A percentile compares a stretch with the other conserved stretches of the same genome.
Evolutionary conservation across 2,113 vertebrate genomes (phyloP).

Genomic region (Osmerus mordax): DNA sequence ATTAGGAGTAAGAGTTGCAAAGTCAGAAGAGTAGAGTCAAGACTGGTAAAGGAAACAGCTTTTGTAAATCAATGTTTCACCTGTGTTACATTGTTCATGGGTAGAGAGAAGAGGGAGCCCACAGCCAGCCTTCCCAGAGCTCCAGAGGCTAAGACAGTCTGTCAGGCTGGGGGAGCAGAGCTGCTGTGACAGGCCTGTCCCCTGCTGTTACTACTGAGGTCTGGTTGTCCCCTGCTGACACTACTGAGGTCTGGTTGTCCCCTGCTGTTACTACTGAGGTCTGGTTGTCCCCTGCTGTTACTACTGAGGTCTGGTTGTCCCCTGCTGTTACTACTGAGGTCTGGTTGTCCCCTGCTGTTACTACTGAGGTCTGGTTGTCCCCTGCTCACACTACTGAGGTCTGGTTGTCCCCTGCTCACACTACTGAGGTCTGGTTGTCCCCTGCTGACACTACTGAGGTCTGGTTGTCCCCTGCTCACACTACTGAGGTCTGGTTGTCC

Average conservation of each 20-base stretch:
- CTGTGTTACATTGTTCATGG: too few species aligned
- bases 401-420: neutral
- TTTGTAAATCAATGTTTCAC: too few species aligned
- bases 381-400: too few species aligned
- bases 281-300: neutral
- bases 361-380: too few species aligned
- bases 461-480: neutral
- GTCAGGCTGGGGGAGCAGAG: conserved; percentile 30
- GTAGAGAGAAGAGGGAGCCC: too few species aligned
- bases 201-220: neutral
- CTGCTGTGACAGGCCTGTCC: conserved; percentile 36
- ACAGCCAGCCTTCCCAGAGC: neutral
- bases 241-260: neutral
- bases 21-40: too few species aligned
- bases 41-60: too few species aligned
- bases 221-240: conserved; percentile 5
- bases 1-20: too few species aligned
- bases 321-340: too few species aligned
- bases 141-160: conserved; percentile 17
- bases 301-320: neutral
- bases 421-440: neutral
- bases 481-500: neutral
- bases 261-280: neutral
- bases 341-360: too few species aligned
- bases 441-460: neutral